A percentile compares a stretch with the other conserved stretches of the same genome.
These are phyloP conservation scores for Scortum barcoo DNA, from an alignment of 2,113 vertebrate genomes.

Conservation along the genomic window DNA sequence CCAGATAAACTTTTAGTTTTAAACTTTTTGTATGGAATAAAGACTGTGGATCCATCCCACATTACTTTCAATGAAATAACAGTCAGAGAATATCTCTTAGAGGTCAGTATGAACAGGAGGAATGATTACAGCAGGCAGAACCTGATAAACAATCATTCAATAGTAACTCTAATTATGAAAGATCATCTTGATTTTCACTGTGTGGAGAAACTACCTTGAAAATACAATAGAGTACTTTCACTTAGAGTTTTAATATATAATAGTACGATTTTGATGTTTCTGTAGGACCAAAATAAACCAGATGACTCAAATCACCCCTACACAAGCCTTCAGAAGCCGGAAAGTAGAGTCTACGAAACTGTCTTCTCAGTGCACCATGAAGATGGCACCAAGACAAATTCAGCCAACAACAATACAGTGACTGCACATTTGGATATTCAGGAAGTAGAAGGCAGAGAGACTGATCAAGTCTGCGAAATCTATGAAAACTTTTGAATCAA, in stretches of 20 bases:
- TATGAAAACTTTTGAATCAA: neutral
- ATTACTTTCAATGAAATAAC: too few species aligned
- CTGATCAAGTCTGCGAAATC: neutral
- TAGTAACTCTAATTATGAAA: too few species aligned
- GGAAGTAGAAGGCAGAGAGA: neutral
- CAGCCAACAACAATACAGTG: accelerated
- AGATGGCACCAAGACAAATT: neutral
- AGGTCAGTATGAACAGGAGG: too few species aligned
- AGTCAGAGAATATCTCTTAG: too few species aligned
- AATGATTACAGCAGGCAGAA: too few species aligned
- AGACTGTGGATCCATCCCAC: too few species aligned
- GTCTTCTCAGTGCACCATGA: neutral
- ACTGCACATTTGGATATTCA: neutral
- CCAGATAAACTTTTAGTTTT: too few species aligned
- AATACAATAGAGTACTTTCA: too few species aligned
- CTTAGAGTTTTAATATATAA: neutral
- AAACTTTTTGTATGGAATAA: too few species aligned
- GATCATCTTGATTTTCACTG: too few species aligned
- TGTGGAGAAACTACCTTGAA: too few species aligned
- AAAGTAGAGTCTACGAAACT: constrained; percentile 33
- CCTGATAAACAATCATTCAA: too few species aligned
- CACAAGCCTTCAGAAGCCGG: neutral
- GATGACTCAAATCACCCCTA: neutral
- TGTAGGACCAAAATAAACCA: neutral
- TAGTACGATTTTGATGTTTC: neutral